phyloP scores from a whole-genome alignment of 2,888 invertebrate genomes.

The Lomographa bimaculata region DNA sequence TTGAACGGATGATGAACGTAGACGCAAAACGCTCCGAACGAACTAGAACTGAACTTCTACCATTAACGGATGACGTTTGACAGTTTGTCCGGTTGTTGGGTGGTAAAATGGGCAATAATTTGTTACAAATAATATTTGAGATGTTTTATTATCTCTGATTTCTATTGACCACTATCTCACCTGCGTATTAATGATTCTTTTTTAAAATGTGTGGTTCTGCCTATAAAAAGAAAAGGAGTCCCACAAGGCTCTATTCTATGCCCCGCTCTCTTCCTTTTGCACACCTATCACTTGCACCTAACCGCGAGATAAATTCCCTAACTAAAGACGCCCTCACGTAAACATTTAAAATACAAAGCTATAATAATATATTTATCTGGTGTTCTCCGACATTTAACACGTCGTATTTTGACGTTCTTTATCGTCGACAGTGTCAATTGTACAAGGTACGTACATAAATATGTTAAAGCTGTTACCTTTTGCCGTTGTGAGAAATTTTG shows the following conservation, averaged over 20 bases:
- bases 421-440: slow-evolving; percentile 47
- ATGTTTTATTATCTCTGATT: no score
- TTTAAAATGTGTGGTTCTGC: no score
- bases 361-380: slow-evolving; percentile 50
- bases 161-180: no score
- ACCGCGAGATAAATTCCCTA: slow-evolving; percentile 28
- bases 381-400: slow-evolving; percentile 60
- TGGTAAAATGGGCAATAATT: no score
- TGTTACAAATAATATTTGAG: no score
- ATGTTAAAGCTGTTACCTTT: slow-evolving; percentile 11
- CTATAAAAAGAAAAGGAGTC: slow-evolving; percentile 2
- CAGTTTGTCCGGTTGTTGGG: no score
- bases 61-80: no score
- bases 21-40: no score
- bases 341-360: slow-evolving; percentile 36
- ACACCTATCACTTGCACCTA: slow-evolving; percentile 18
- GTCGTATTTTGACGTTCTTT: slow-evolving; percentile 66
- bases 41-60: no score
- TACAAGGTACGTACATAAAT: slow-evolving; percentile 25
- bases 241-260: slow-evolving; percentile 15
- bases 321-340: slow-evolving; percentile 34
- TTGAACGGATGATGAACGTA: no score
- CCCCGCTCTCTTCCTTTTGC: slow-evolving; percentile 19
- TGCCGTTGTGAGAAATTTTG: slow-evolving; percentile 12
- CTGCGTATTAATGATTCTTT: no score